phyloP scores from a whole-genome alignment of 2,113 vertebrate genomes.

The Carassius gibelio region DNA sequence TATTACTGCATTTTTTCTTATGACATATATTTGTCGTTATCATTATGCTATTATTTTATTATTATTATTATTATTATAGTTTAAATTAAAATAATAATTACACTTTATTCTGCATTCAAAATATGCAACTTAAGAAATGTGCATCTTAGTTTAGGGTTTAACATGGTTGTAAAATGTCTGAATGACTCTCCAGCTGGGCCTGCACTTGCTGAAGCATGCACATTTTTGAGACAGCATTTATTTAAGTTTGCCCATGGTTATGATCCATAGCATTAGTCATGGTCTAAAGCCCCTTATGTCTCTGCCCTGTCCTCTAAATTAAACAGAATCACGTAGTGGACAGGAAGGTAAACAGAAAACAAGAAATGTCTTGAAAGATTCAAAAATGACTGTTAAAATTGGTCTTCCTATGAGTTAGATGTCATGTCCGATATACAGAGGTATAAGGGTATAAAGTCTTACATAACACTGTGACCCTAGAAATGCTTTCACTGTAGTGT shows the following conservation, averaged over 20 bases:
- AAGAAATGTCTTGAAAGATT: slow-evolving; percentile 32
- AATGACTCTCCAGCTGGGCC: neutral
- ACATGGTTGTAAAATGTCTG: slow-evolving; percentile 2
- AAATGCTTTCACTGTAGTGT: neutral
- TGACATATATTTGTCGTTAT: too few relatives aligned
- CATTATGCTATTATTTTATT: too few relatives aligned
- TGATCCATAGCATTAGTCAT: slow-evolving; percentile 45
- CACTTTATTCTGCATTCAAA: neutral
- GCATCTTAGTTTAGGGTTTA: neutral
- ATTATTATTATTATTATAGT: too few relatives aligned
- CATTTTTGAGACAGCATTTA: slow-evolving; percentile 45
- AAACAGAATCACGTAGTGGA: slow-evolving; percentile 32
- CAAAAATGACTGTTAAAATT: neutral
- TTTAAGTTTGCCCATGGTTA: slow-evolving; percentile 50
- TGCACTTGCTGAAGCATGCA: slow-evolving; percentile 23
- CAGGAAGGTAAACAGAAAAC: neutral
- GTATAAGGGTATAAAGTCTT: neutral
- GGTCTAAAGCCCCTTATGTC: slow-evolving; percentile 41
- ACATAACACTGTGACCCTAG: neutral
- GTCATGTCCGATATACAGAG: neutral
- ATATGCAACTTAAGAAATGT: neutral
- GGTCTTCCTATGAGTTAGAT: neutral
- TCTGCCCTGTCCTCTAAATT: slow-evolving; percentile 33
- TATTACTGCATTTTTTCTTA: too few relatives aligned
- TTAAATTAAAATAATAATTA: too few relatives aligned